phyloP scores from a whole-genome alignment of 2,888 invertebrate species.

The Seira sanloemensis region DNA sequence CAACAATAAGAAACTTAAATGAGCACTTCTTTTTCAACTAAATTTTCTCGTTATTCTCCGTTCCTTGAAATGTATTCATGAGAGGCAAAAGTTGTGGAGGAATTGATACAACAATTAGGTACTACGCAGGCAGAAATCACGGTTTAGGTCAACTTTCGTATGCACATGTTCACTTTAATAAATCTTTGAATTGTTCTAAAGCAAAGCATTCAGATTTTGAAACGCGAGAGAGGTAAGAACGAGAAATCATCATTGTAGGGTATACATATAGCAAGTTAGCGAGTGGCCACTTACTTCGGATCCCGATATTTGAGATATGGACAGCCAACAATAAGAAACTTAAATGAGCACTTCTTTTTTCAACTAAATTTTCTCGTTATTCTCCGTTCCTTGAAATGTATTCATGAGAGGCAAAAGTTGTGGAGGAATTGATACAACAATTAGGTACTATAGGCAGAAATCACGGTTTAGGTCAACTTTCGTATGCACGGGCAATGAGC shows the following conservation, averaged over 20 bases:
- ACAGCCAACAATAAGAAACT: no score
- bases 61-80: conserved; percentile 9
- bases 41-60: neutral
- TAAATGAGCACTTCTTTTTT: no score
- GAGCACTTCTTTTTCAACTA: no score
- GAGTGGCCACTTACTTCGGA: no score
- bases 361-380: no score
- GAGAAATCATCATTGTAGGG: no score
- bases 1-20: no score
- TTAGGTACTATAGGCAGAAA: neutral
- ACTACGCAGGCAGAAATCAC: neutral
- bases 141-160: neutral
- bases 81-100: neutral
- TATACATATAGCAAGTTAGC: no score
- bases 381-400: conserved; percentile 13
- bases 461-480: neutral
- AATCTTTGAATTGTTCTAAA: no score
- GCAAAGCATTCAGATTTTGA: no score
- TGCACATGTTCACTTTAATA: no score
- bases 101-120: neutral
- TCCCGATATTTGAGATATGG: neutral
- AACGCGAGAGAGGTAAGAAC: no score
- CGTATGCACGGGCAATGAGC: neutral
- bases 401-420: neutral
- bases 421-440: neutral